phyloP scores from a whole-genome alignment of 2,113 vertebrate genomes.

The Orthonyx spaldingii region DNA sequence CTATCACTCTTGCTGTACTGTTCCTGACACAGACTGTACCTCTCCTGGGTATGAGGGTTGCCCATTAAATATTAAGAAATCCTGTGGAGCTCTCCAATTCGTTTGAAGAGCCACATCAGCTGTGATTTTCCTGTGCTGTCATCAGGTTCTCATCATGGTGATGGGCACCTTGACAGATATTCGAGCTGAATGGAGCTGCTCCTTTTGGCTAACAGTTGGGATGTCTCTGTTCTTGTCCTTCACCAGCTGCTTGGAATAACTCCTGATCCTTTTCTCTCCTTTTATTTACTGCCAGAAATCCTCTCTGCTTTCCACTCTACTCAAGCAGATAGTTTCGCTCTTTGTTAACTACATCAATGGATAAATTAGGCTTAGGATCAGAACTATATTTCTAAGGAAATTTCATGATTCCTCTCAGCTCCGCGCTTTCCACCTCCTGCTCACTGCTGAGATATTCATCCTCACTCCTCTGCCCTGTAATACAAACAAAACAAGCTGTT shows the following conservation, averaged over 20 bases:
- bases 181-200: background rate
- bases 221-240: background rate
- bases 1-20: background rate
- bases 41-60: background rate
- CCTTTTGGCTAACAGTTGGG: background rate
- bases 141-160: background rate
- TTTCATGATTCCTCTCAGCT: background rate
- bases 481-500: background rate
- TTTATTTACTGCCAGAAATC: background rate
- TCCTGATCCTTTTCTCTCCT: background rate
- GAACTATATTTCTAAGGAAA: background rate
- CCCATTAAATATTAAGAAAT: background rate
- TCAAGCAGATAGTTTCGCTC: background rate
- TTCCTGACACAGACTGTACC: background rate
- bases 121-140: background rate
- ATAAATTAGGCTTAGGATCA: background rate
- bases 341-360: background rate
- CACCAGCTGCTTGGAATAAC: background rate
- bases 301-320: background rate
- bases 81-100: background rate
- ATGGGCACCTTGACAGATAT: background rate
- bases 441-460: background rate
- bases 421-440: background rate
- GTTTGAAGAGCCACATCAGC: background rate
- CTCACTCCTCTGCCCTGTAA: background rate